A percentile compares a stretch with the other conserved stretches of the same genome.
phyloP scores from a whole-genome alignment of 2,888 invertebrate species.

The Xylocampa areola region DNA sequence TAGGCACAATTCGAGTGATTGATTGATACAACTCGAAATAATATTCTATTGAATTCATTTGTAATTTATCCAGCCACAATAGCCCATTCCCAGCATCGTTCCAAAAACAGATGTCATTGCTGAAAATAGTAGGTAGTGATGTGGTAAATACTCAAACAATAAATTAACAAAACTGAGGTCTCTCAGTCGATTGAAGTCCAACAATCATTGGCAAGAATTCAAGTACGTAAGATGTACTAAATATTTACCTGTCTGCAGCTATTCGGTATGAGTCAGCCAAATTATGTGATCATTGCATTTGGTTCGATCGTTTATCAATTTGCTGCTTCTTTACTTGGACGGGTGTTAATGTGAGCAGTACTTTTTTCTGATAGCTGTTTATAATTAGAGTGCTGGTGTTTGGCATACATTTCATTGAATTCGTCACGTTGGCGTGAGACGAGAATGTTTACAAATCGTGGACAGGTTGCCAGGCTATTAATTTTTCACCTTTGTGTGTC shows the following conservation, averaged over 20 bases:
- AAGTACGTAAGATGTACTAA: conserved; percentile 83
- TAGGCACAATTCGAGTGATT: too few relatives aligned
- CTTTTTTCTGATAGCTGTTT: conserved; percentile 74
- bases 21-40: too few relatives aligned
- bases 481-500: conserved; percentile 64
- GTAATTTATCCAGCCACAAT: conserved; percentile 41
- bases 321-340: conserved; percentile 70
- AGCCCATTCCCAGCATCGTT: conserved; percentile 53
- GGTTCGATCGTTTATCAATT: conserved; percentile 59
- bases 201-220: conserved; percentile 85
- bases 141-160: conserved; percentile 74
- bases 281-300: conserved; percentile 62
- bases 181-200: conserved; percentile 80
- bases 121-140: conserved; percentile 70
- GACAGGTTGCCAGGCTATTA: conserved; percentile 65
- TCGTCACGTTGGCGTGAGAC: conserved; percentile 71
- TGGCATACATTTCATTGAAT: conserved; percentile 79
- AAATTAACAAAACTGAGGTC: conserved; percentile 80
- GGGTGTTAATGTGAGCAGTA: conserved; percentile 64
- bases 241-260: conserved; percentile 84
- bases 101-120: conserved; percentile 63
- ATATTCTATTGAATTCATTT: conserved; percentile 40
- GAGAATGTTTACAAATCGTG: conserved; percentile 65
- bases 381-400: conserved; percentile 77
- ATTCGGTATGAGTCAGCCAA: conserved; percentile 73